Evolutionary conservation across 2,797 vertebrate species (phyloP).

Genomic region (Galagoides demidoff): DNA sequence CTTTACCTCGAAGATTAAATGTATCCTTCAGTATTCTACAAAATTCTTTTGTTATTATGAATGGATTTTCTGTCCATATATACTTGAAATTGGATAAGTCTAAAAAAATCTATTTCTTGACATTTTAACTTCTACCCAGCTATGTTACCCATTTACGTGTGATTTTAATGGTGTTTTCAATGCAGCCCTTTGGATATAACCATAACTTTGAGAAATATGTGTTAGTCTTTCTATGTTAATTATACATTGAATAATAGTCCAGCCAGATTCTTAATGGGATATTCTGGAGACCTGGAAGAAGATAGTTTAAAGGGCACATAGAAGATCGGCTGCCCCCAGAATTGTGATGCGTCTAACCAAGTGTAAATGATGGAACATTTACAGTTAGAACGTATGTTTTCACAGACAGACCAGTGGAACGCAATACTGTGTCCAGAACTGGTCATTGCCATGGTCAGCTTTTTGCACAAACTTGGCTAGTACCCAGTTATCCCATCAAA

Average conservation of each 20-base stretch:
- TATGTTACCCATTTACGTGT: accelerated
- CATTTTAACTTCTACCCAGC: too few relatives aligned
- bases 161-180: accelerated
- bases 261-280: background rate
- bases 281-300: background rate
- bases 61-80: background rate
- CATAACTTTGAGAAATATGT: accelerated
- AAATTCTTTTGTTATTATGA: accelerated
- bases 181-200: accelerated
- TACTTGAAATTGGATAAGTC: background rate
- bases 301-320: background rate
- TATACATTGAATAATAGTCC: too few relatives aligned
- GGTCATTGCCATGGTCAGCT: accelerated
- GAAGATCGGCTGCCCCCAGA: background rate
- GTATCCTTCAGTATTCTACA: accelerated
- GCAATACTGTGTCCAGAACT: accelerated
- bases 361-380: background rate
- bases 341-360: background rate
- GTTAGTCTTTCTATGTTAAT: accelerated
- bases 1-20: accelerated
- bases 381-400: background rate
- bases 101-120: too few relatives aligned
- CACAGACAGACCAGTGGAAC: accelerated
- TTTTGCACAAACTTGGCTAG: accelerated
- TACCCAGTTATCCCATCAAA: accelerated